Conservation (phyloP, 1,140 invertebrate genomes). For the Cyrtorhinus lividipennis region DNA sequence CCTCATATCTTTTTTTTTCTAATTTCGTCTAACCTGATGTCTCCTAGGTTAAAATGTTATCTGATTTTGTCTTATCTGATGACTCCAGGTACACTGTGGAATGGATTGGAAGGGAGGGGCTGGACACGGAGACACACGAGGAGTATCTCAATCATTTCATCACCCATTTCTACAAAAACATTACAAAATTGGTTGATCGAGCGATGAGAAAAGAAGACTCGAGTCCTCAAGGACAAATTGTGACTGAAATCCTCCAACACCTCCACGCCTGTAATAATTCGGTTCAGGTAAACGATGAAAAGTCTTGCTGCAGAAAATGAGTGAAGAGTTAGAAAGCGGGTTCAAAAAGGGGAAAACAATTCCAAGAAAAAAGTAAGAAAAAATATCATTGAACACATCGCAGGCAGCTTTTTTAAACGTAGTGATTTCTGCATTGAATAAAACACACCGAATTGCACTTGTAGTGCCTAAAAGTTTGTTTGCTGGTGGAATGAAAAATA, state of each 20-base stretch:
- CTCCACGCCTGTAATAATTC: conserved; percentile 91
- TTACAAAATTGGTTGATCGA: conserved; percentile 79
- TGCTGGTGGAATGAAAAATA: too few relatives aligned
- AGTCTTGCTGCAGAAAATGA: neutral
- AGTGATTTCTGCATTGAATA: too few relatives aligned
- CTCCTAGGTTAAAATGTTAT: too few relatives aligned
- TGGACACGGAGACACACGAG: conserved; percentile 81
- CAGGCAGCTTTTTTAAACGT: too few relatives aligned
- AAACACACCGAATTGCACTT: too few relatives aligned
- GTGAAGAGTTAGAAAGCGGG: neutral
- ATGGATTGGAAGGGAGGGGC: conserved; percentile 90
- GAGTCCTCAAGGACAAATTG: conserved; percentile 82
- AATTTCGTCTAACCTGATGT: too few relatives aligned
- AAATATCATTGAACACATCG: too few relatives aligned
- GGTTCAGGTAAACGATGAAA: conserved; percentile 63
- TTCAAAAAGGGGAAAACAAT: too few relatives aligned
- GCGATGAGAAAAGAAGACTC: conserved; percentile 92
- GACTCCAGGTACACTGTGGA: conserved; percentile 84
- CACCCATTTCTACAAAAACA: conserved; percentile 86
- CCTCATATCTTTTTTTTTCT: too few relatives aligned
- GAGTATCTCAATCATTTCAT: conserved; percentile 94
- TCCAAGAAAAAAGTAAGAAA: neutral
- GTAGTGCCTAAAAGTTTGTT: too few relatives aligned
- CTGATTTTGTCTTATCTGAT: too few relatives aligned
- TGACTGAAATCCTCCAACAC: conserved; percentile 92